Conservation (phyloP, 2,888 invertebrate genomes). For the Caenorhabditis sinica region DNA sequence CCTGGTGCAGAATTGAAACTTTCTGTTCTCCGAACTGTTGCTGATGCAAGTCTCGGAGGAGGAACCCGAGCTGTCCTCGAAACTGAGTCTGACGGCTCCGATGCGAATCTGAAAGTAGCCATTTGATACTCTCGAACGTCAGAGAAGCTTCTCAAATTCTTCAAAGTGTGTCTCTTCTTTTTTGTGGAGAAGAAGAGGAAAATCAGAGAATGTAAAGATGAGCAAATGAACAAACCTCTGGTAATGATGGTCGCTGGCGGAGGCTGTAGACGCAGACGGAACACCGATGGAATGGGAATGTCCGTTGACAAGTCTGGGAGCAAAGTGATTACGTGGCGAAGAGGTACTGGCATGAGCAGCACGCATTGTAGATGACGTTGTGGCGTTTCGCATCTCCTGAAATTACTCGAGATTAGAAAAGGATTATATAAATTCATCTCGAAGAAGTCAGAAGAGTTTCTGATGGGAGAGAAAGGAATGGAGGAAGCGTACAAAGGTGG, state of each 20-base stretch:
- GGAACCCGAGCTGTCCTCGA: slow-evolving; percentile 81
- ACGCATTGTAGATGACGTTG: slow-evolving; percentile 43
- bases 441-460: not conserved
- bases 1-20: slow-evolving; percentile 86
- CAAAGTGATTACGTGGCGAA: slow-evolving; percentile 68
- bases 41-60: slow-evolving; percentile 76
- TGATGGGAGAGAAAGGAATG: not conserved
- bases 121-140: slow-evolving; percentile 60
- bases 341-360: slow-evolving; percentile 33
- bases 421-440: not conserved
- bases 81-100: slow-evolving; percentile 76
- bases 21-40: slow-evolving; percentile 90
- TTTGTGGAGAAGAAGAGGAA: slow-evolving; percentile 3
- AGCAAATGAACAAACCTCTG: slow-evolving; percentile 51
- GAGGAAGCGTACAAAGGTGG: slow-evolving; percentile 16
- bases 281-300: slow-evolving; percentile 73
- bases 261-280: slow-evolving; percentile 26
- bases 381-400: slow-evolving; percentile 64
- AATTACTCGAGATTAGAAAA: not conserved
- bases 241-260: slow-evolving; percentile 56
- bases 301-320: slow-evolving; percentile 70
- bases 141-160: slow-evolving; percentile 59
- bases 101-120: slow-evolving; percentile 74
- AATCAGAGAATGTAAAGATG: slow-evolving; percentile 2
- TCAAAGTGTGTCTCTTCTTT: slow-evolving; percentile 37